Evolutionary conservation across 2,113 vertebrate species (phyloP), one percentile per base, ranked within the genome.

Genomic region (Sterrhoptilus dennistouni): DNA sequence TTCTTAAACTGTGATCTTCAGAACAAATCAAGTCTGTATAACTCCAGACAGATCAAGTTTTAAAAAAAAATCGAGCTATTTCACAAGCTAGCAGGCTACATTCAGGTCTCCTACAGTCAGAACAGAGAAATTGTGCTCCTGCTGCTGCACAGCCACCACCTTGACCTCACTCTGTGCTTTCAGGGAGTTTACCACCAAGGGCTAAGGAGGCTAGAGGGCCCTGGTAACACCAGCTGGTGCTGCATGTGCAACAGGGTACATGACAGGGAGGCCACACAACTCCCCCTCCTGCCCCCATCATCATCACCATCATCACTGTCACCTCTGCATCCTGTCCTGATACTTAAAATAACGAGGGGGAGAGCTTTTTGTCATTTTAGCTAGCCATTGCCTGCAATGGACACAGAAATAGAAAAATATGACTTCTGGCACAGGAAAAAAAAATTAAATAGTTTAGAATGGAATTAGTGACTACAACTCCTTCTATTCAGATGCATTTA

Each of bases 301-400:
- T 35, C 76, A 65, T 25, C 84, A 63, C 14, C 59, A 35, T 27
- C 70, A 63, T 45, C 61, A 14, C 24, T 5, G 0, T 79, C 91
- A 61, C 50, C 38, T 82, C 83, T 81, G 27, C 18, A 81, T n/a
- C 68, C 52, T 87, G 35, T 57, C 82, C 66, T 25, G 22, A 28
- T 44, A 93, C 64, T 35, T 68, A 92, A 92, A 92, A 83, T 66
- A 92, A 93, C 0, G 0, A 38, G 16, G n/a, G 38, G 71, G 38
- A 92, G 93, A 92, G 78, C 19, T 81, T 83, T 71, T 71, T 85
- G 80, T 92, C 74, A 81, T 85, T 76, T 91, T 88, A 92, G 57
- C 90, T 81, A 92, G 95, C 97, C 96, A 97, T 97, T 98, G 97
- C 97, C 96, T 96, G 97, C 97, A 98, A 98, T 42, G 97, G 98